Evolutionary conservation across 2,797 vertebrate genomes (phyloP).

Genomic region (Luscinia megarhynchos): DNA sequence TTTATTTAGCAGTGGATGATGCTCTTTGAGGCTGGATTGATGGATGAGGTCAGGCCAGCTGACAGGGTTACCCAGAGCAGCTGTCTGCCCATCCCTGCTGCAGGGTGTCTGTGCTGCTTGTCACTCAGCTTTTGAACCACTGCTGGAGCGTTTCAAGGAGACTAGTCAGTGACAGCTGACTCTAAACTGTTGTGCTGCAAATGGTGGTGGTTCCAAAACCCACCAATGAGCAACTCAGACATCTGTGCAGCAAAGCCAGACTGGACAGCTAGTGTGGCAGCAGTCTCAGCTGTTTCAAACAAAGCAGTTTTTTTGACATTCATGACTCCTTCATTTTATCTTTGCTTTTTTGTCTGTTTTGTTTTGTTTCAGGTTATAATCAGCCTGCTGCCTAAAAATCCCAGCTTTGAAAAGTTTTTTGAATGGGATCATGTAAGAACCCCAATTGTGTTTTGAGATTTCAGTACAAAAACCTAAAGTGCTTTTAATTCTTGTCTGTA

Average conservation of each 20-base stretch:
- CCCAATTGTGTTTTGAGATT: background rate
- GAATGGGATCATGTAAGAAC: background rate
- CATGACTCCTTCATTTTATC: background rate
- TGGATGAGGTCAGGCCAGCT: background rate
- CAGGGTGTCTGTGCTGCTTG: background rate
- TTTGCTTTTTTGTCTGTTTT: background rate
- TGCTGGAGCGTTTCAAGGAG: background rate
- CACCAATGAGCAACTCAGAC: background rate
- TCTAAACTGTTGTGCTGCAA: background rate
- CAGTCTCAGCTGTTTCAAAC: background rate
- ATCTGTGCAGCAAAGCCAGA: background rate
- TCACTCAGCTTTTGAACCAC: background rate
- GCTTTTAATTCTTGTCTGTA: constrained; percentile 57
- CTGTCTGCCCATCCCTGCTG: background rate
- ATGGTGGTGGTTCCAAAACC: background rate
- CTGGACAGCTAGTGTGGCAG: background rate
- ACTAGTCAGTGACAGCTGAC: background rate
- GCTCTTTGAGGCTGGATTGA: background rate
- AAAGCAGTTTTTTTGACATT: background rate
- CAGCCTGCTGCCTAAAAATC: background rate
- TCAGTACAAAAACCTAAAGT: background rate
- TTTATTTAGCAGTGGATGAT: background rate
- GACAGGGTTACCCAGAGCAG: background rate
- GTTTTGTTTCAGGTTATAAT: background rate
- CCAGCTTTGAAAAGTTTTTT: background rate